phyloP scores from a whole-genome alignment of 35 echinoderm and acorn worm genomes.

The Ophioderma brevispina region DNA sequence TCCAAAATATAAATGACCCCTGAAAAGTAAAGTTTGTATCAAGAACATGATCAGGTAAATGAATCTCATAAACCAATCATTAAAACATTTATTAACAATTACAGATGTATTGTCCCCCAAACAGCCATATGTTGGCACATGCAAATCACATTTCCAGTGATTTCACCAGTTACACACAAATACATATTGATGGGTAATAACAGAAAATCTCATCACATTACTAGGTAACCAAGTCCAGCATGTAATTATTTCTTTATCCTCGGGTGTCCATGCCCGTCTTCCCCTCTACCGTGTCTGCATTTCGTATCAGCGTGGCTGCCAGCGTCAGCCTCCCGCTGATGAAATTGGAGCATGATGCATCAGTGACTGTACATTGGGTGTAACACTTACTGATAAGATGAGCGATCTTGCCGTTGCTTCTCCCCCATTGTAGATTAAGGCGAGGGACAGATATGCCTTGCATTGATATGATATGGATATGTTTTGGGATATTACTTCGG shows the following conservation, averaged over 20 bases:
- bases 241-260: conserved; percentile 15
- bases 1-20: too few species aligned
- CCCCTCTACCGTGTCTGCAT: background rate
- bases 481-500: too few species aligned
- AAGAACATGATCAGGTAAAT: too few species aligned
- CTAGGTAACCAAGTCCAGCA: background rate
- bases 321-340: background rate
- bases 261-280: background rate
- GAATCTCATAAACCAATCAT: too few species aligned
- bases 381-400: conserved; percentile 9
- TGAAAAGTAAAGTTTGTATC: too few species aligned
- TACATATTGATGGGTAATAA: background rate
- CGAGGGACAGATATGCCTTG: too few species aligned
- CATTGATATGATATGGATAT: too few species aligned
- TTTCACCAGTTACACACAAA: background rate
- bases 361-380: background rate
- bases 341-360: background rate
- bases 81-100: too few species aligned
- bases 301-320: background rate
- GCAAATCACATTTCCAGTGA: too few species aligned
- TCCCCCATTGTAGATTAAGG: too few species aligned
- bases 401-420: background rate
- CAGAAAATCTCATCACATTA: background rate
- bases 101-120: too few species aligned
- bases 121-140: background rate